Evolutionary conservation across 2,113 vertebrate genomes (phyloP), one percentile per base, ranked within the genome.

Genomic region (Odontesthes bonariensis): DNA sequence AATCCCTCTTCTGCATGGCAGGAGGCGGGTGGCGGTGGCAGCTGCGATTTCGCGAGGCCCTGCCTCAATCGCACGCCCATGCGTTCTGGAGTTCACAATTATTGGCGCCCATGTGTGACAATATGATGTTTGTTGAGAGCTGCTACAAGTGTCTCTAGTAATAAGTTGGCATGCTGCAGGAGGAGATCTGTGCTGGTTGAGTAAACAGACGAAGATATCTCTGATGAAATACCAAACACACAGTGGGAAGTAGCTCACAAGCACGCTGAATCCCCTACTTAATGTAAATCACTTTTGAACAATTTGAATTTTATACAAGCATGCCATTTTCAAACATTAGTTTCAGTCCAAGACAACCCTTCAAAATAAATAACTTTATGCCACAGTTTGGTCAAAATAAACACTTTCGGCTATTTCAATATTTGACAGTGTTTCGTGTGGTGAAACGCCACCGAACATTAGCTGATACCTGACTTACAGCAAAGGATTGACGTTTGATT

Each of bases 71-170:
- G 85, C 84, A 74, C 62, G 57, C 77, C 75, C 83, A 85, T 73
- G 89, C 90, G 90, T 93, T 89, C 89, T 86, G 87, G 79, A 80
- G 88, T 91, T 90, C 90, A 93, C 92, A 93, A 91, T 92, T 93
- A 93, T 84, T 91, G 89, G 90, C 88, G 75, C 78, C 90, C 91
- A 87, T 92, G 92, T 93, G 92, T 93, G 92, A 94, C 90, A 87
- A 91, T 89, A 92, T 85, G 83, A 92, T 92, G 90, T 93, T 93
- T 94, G 91, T 77, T 52, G 85, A 89, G 89, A 79, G 89, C 79
- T 46, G 84, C 90, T 85, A 91, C 92, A 90, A 90, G 93, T 93
- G 89, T 91, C 87, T 91, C 70, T 69, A 65, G 88, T 91, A 92
- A 92, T 93, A 92, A 87, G 86, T 85, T 89, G 88, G 83, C 86